Evolutionary conservation across 2,888 invertebrate genomes (phyloP).

Genomic region (Copidosoma aretas): DNA sequence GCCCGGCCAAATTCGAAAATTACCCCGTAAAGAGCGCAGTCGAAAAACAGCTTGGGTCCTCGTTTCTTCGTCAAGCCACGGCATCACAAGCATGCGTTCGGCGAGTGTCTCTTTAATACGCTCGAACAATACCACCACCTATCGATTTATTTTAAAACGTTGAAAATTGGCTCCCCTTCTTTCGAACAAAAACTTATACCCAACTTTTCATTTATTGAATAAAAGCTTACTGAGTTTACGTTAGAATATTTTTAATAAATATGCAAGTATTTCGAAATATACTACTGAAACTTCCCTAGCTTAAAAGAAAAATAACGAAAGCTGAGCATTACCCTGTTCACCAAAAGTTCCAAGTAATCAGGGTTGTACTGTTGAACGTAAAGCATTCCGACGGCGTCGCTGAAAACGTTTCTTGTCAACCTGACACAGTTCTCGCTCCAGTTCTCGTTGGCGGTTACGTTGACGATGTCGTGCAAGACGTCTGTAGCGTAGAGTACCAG

Average conservation of each 20-base stretch:
- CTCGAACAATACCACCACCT: constrained; percentile 60
- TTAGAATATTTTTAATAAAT: too few species aligned
- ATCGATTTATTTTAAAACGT: background rate
- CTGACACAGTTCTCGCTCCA: constrained; percentile 60
- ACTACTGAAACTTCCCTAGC: too few species aligned
- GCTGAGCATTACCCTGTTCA: constrained; percentile 55
- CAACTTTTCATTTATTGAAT: too few species aligned
- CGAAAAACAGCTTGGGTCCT: constrained; percentile 61
- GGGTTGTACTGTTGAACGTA: constrained; percentile 63
- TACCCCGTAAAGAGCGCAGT: constrained; percentile 60
- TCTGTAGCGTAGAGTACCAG: constrained; percentile 64
- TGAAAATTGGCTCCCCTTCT: too few species aligned
- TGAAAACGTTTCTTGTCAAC: constrained; percentile 59
- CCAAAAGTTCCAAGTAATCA: constrained; percentile 58
- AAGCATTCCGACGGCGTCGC: constrained; percentile 61
- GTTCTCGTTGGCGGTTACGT: constrained; percentile 58
- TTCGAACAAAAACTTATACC: too few species aligned
- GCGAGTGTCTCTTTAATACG: constrained; percentile 62
- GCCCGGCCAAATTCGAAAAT: constrained; percentile 62
- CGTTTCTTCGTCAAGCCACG: constrained; percentile 63
- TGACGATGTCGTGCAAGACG: constrained; percentile 62
- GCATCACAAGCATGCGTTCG: constrained; percentile 58
- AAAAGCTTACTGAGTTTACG: too few species aligned
- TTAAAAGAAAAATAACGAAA: too few species aligned
- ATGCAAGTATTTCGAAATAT: too few species aligned